phyloP scores from a whole-genome alignment of 2,113 vertebrate species.

The Alethe castanea region DNA sequence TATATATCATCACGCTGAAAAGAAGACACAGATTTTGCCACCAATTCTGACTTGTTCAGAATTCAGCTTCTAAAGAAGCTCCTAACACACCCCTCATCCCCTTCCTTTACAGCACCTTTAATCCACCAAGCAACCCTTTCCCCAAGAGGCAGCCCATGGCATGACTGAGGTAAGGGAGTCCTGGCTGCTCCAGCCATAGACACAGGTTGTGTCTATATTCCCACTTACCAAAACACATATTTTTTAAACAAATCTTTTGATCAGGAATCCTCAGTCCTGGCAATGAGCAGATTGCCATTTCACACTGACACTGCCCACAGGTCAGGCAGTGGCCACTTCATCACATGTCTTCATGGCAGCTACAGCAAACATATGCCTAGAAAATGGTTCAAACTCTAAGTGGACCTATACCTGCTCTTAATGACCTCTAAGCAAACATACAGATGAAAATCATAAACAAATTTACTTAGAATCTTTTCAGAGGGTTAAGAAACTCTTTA shows the following conservation, averaged over 20 bases:
- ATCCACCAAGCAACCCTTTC: not conserved
- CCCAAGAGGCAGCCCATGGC: fast-evolving
- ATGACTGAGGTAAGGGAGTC: not conserved
- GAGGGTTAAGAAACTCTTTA: not conserved
- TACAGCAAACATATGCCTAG: not conserved
- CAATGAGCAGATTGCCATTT: not conserved
- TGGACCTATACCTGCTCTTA: not conserved
- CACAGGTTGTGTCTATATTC: not conserved
- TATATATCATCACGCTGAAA: not conserved
- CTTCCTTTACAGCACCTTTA: not conserved
- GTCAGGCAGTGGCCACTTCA: not conserved
- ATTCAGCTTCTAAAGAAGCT: not conserved
- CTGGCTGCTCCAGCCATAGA: not conserved
- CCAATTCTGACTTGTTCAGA: not conserved
- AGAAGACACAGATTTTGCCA: not conserved
- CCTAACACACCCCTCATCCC: not conserved
- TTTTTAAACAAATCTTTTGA: not conserved
- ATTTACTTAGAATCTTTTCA: not conserved
- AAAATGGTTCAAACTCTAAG: not conserved
- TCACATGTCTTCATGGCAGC: not conserved
- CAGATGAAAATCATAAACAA: not conserved
- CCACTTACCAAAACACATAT: not conserved
- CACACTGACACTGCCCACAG: not conserved
- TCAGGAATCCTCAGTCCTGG: not conserved
- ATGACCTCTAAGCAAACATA: not conserved